Conservation (phyloP, 2,888 invertebrate species). For the Drosophila peninsularis region DNA sequence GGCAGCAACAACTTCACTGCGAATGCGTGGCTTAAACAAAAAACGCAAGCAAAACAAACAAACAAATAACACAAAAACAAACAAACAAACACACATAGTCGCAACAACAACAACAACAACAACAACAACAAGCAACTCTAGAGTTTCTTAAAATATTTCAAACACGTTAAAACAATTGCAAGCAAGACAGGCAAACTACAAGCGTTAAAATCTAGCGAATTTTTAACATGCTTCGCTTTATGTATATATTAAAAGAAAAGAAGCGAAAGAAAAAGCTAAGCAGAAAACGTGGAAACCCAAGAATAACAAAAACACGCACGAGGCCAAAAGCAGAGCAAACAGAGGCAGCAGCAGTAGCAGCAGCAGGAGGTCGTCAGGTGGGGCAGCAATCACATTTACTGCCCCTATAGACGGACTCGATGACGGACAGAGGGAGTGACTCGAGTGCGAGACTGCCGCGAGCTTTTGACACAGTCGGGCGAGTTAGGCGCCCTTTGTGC, state of each 20-base stretch:
- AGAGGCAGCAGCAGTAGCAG: constrained; percentile 3
- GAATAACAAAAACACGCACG: constrained; percentile 48
- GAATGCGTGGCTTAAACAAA: constrained; percentile 62
- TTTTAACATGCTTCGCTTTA: constrained; percentile 50
- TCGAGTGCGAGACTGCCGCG: constrained; percentile 17
- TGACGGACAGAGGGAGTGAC: constrained; percentile 19
- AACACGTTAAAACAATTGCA: constrained; percentile 73
- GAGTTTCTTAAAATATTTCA: constrained; percentile 63
- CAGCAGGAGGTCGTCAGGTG: background rate
- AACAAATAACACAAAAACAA: constrained; percentile 34
- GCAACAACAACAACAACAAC: background rate
- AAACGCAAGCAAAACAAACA: constrained; percentile 50
- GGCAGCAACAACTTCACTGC: constrained; percentile 67
- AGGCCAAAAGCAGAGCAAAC: constrained; percentile 35
- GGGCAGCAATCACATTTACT: constrained; percentile 67
- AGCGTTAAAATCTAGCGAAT: constrained; percentile 63
- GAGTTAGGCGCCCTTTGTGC: background rate
- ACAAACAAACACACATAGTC: constrained; percentile 29
- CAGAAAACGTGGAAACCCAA: constrained; percentile 11
- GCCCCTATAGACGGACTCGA: constrained; percentile 41
- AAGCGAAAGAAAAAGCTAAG: constrained; percentile 6
- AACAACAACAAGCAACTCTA: constrained; percentile 15
- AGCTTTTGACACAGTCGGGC: constrained; percentile 11
- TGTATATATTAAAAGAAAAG: constrained; percentile 30
- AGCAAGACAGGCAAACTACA: constrained; percentile 41